phyloP scores from a whole-genome alignment of 2,113 vertebrate species.

The Microtus ochrogaster region DNA sequence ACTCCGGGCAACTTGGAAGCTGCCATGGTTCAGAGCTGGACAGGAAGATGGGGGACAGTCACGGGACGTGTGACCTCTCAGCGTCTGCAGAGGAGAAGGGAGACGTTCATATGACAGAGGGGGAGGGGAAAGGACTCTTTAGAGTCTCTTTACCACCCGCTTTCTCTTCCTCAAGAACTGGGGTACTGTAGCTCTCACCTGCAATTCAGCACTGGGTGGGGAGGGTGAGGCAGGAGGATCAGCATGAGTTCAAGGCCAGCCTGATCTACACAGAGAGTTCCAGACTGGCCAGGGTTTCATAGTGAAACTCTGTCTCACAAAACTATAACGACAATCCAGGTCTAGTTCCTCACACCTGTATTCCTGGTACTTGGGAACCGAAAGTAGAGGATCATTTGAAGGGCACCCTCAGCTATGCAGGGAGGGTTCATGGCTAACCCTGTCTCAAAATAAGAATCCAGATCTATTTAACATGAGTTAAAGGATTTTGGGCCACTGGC shows the following conservation, averaged over 20 bases:
- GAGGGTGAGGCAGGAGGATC: no score
- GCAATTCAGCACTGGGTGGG: no score
- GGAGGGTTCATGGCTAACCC: background rate
- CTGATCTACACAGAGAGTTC: background rate
- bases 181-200: background rate
- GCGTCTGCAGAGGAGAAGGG: conserved; percentile 43
- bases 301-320: background rate
- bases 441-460: background rate
- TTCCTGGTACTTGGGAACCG: background rate
- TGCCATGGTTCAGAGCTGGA: conserved; percentile 30
- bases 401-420: background rate
- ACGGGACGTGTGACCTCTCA: background rate
- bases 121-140: background rate
- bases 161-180: background rate
- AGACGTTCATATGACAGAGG: background rate
- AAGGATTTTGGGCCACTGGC: background rate
- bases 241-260: background rate
- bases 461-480: no score
- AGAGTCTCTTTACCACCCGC: no score
- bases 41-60: conserved; percentile 15
- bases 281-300: no score
- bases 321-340: background rate
- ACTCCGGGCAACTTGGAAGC: conserved; percentile 33
- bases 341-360: background rate
- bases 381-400: background rate